A percentile compares a stretch with the other conserved stretches of the same genome.
phyloP scores from a whole-genome alignment of 92 coral and sea anemone species.

The Zoanthus gigantus region DNA sequence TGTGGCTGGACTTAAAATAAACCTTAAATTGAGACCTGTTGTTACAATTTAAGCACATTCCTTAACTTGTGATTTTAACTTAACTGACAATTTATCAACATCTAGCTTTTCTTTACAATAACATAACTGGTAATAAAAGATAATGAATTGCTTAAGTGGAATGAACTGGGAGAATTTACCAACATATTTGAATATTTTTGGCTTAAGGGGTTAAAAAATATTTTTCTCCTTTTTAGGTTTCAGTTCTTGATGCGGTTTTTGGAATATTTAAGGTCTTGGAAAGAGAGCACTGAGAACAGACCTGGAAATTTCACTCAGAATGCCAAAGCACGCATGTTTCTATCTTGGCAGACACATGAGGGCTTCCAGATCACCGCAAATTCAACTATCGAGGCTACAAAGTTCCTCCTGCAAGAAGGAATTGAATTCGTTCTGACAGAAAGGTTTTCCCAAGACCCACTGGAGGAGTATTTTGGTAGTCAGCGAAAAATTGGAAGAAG shows the following conservation, averaged over 20 bases:
- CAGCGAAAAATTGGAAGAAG: constrained; percentile 61
- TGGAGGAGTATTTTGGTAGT: constrained; percentile 55
- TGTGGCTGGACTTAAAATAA: background rate
- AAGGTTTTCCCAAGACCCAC: constrained; percentile 51
- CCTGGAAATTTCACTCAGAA: constrained; percentile 59
- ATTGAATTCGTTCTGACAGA: constrained; percentile 62
- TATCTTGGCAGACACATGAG: constrained; percentile 65
- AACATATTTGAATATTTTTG: background rate
- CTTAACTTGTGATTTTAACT: background rate
- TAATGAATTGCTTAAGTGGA: background rate
- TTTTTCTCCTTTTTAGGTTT: constrained; percentile 44
- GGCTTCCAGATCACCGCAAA: constrained; percentile 58
- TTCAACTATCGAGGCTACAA: constrained; percentile 66
- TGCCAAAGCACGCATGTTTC: constrained; percentile 63
- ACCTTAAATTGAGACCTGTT: background rate
- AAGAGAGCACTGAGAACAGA: constrained; percentile 56
- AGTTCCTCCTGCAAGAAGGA: constrained; percentile 64
- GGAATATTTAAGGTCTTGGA: constrained; percentile 51
- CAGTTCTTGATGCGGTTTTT: constrained; percentile 49
- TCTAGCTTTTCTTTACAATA: background rate
- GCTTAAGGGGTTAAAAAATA: background rate
- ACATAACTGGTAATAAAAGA: background rate
- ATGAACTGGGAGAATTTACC: constrained; percentile 2
- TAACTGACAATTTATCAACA: background rate
- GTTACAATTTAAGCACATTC: background rate